Evolutionary conservation across 2,797 vertebrate species (phyloP).

Genomic region (Lutjanus campechanus): DNA sequence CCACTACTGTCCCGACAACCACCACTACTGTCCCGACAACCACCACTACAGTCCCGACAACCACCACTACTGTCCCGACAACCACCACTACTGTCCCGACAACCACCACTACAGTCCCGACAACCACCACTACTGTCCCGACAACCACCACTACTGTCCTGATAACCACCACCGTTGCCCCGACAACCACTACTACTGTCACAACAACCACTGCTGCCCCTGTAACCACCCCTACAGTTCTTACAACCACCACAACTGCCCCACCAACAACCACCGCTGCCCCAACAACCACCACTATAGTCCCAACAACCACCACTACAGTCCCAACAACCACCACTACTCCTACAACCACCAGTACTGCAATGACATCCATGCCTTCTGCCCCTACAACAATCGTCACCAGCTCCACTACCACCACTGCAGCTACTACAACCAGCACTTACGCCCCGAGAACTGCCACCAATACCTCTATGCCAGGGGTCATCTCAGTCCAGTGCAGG

Average conservation of each 20-base stretch:
- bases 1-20: background rate
- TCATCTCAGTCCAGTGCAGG: constrained; percentile 85
- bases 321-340: background rate
- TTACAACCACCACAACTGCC: background rate
- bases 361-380: background rate
- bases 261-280: background rate
- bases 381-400: background rate
- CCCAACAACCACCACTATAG: background rate
- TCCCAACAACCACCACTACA: background rate
- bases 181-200: background rate
- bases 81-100: background rate
- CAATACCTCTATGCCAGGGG: background rate
- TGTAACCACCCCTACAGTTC: background rate
- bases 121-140: background rate
- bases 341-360: background rate
- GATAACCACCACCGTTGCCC: background rate
- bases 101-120: background rate
- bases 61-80: background rate
- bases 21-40: background rate
- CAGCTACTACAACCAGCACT: background rate
- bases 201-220: background rate
- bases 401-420: background rate
- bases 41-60: background rate
- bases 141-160: background rate
- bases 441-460: background rate